Base-by-base conservation (phyloP, 2,797 vertebrate genomes). In the Orestias chungarensis region DNA sequence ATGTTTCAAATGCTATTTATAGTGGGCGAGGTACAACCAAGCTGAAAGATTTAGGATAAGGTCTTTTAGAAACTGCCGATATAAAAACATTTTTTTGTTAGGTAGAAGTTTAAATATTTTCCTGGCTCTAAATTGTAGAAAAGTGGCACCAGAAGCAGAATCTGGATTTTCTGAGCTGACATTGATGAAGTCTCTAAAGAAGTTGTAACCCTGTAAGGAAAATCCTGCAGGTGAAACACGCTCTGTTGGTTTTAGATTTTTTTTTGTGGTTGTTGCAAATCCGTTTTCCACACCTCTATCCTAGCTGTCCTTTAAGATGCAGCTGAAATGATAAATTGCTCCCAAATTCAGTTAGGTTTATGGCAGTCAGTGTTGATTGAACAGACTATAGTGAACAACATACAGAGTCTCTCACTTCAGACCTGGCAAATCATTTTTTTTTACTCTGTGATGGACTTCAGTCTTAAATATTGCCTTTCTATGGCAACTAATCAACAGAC, bases 131-230 rank as follows among this genome's bases (percentile, higher is more conserved):
- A 40, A 42, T 6, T 20, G 47, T 52, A 80, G 55, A 87, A 80
- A 70, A 78, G 73, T 68, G 71, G 74, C 71, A 66, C 64, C 38
- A 49, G 59, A 44, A 64, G 54, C 66, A 72, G 59, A 71, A 55
- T 69, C 61, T 82, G 82, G 81, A 86, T 87, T 76, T 76, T 77
- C 82, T 75, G 74, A 86, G 71, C 64, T 79, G 76, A 92, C 82
- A 64, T 18, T 84, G 85, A 89, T 89, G 82, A 86, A 87, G 89
- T 77, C 75, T 85, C 85, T 89, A 74, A 80, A 80, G 77, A 81
- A 88, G 81, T 80, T 70, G 73, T 66, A 83, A 82, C 72, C 85
- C 74, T 29, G 27, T 71, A 74, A 78, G 90, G 85, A 91, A 90
- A 91, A 66, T 78, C 55, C 73, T 68, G 73, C 71, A 78, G 75